A percentile compares a stretch with the other conserved stretches of the same genome.
phyloP scores from a whole-genome alignment of 1,140 invertebrate species.

The Centruroides sculpturatus region DNA sequence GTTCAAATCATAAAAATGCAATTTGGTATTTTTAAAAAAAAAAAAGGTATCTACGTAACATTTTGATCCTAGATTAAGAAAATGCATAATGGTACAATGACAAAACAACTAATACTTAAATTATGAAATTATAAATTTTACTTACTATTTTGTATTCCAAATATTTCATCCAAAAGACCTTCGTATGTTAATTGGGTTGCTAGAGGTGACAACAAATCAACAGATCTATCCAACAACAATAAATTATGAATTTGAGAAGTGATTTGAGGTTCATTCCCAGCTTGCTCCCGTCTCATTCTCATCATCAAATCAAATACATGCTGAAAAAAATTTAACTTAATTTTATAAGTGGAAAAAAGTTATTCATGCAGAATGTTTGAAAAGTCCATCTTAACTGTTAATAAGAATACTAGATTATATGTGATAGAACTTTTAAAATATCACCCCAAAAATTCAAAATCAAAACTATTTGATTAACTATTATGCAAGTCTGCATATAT shows the following conservation, averaged over 20 bases:
- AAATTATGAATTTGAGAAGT: constrained; percentile 68
- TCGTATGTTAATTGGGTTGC: constrained; percentile 94
- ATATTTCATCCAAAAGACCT: constrained; percentile 87
- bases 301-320: constrained; percentile 77
- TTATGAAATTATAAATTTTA: constrained; percentile 1
- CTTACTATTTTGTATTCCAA: constrained; percentile 53
- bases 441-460: too few relatives aligned
- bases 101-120: background rate
- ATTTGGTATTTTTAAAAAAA: too few relatives aligned
- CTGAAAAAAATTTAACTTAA: constrained; percentile 20
- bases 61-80: background rate
- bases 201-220: constrained; percentile 84
- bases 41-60: too few relatives aligned
- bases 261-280: constrained; percentile 29
- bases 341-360: background rate
- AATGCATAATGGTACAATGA: background rate
- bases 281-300: constrained; percentile 53
- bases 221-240: constrained; percentile 67
- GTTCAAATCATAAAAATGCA: too few relatives aligned
- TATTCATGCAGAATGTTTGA: too few relatives aligned
- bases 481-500: too few relatives aligned
- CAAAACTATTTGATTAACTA: too few relatives aligned
- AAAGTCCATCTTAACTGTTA: too few relatives aligned
- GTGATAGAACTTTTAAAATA: too few relatives aligned
- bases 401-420: too few relatives aligned